These are phyloP conservation scores for Belonocnema kinseyi DNA, from an alignment of 1,140 invertebrate genomes.

Conservation along the genomic window DNA sequence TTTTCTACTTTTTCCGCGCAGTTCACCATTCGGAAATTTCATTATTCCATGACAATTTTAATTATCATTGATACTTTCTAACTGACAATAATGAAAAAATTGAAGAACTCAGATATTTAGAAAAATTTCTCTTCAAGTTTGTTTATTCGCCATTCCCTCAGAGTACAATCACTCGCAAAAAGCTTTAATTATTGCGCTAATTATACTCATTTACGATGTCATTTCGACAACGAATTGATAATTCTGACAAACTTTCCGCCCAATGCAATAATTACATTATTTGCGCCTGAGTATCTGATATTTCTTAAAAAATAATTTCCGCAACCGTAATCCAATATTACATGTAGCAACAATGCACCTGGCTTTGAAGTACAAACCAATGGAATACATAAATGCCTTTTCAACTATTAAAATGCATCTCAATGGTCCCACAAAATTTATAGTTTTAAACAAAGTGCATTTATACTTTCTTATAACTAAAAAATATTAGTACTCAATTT, in stretches of 20 bases:
- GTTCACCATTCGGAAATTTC: too few species aligned
- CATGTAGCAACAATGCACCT: background rate
- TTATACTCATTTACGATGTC: background rate
- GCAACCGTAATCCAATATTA: conserved; percentile 1
- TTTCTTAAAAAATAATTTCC: background rate
- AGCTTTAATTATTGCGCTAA: background rate
- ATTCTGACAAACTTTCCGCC: background rate
- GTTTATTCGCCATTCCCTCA: conserved; percentile 28
- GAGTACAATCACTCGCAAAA: conserved; percentile 30
- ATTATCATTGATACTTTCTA: too few species aligned
- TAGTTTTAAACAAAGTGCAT: background rate
- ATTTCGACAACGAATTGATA: background rate
- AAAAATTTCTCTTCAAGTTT: conserved; percentile 11
- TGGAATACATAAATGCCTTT: background rate
- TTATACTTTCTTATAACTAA: background rate
- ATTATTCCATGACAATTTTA: too few species aligned
- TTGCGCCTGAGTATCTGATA: background rate
- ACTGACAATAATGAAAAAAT: background rate
- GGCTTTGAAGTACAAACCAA: background rate
- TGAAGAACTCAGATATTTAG: background rate
- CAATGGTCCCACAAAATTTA: background rate
- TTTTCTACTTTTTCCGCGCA: too few species aligned
- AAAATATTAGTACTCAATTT: background rate
- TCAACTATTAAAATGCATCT: conserved; percentile 5
- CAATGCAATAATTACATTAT: background rate